Evolutionary conservation across 1,140 invertebrate genomes (phyloP).

Genomic region (Zaprionus inermis): DNA sequence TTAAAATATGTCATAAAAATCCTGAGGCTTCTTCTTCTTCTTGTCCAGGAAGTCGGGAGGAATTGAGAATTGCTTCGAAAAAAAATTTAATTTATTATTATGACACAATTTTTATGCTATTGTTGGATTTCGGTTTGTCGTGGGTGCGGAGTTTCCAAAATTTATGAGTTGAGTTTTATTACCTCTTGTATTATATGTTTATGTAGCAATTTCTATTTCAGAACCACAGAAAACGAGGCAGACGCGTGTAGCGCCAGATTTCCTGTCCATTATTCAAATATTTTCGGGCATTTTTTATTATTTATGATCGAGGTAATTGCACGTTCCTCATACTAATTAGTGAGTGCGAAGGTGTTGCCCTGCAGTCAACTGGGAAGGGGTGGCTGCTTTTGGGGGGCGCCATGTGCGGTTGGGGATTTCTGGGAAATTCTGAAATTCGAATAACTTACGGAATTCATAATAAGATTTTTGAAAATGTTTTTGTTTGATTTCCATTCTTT

Average conservation of each 20-base stretch:
- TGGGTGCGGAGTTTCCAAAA: slow-evolving; percentile 55
- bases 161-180: slow-evolving; percentile 78
- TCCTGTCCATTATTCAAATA: slow-evolving; percentile 59
- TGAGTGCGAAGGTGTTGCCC: neutral
- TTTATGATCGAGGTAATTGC: slow-evolving; percentile 50
- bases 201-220: slow-evolving; percentile 54
- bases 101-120: slow-evolving; percentile 73
- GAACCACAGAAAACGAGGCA: neutral
- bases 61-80: slow-evolving; percentile 56
- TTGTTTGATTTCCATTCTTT: neutral
- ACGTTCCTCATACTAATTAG: slow-evolving; percentile 61
- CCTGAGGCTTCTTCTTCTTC: slow-evolving; percentile 26
- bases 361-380: neutral
- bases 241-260: slow-evolving; percentile 72
- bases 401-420: slow-evolving; percentile 16
- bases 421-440: neutral
- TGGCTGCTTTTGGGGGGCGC: neutral
- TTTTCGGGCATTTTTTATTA: slow-evolving; percentile 32
- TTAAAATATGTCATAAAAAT: slow-evolving; percentile 76
- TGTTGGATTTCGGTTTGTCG: slow-evolving; percentile 17
- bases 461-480: neutral
- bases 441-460: neutral
- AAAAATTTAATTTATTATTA: slow-evolving; percentile 71
- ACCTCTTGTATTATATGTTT: slow-evolving; percentile 63
- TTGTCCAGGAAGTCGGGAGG: slow-evolving; percentile 48